These are phyloP conservation scores for Orestias chungarensis DNA, from an alignment of 2,797 vertebrate species.

Conservation along the genomic window DNA sequence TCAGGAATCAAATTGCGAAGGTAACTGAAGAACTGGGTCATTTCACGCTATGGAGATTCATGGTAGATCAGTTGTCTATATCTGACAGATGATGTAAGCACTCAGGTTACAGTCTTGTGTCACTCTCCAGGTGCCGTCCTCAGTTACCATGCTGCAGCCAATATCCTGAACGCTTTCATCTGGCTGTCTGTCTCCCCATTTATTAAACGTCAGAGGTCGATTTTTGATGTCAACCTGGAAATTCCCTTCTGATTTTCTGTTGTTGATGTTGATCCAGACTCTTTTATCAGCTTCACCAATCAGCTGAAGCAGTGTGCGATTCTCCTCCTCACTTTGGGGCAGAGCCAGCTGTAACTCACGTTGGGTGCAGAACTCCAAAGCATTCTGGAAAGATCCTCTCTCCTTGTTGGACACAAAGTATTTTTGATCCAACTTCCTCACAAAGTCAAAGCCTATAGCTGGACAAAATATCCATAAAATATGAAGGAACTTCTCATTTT, in stretches of 20 bases:
- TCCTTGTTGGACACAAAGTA: conserved; percentile 39
- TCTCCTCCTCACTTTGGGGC: conserved; percentile 29
- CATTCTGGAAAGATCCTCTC: conserved; percentile 16
- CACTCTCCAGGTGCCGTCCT: conserved; percentile 12
- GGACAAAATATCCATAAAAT: neutral
- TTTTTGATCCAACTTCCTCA: conserved; percentile 20
- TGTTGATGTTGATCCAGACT: conserved; percentile 30
- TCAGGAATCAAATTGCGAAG: too few species aligned
- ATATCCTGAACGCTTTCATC: conserved; percentile 4
- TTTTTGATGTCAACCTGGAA: conserved; percentile 12
- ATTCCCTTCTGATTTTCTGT: conserved; percentile 2
- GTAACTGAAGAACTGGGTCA: neutral
- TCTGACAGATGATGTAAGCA: conserved; percentile 20
- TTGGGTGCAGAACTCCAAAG: conserved; percentile 28
- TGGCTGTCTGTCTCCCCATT: conserved; percentile 12
- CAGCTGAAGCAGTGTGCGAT: conserved; percentile 19
- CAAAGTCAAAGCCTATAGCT: conserved; percentile 36
- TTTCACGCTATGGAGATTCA: neutral
- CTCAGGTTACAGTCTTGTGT: neutral
- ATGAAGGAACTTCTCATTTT: fast-evolving
- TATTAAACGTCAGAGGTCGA: conserved; percentile 9
- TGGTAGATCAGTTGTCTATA: neutral
- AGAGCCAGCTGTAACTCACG: conserved; percentile 27
- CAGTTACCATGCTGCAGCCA: conserved; percentile 17
- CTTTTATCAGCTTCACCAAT: conserved; percentile 2